These are phyloP conservation scores for Pemphigus obesinymphae DNA, from an alignment of 1,140 invertebrate species.

Conservation along the genomic window DNA sequence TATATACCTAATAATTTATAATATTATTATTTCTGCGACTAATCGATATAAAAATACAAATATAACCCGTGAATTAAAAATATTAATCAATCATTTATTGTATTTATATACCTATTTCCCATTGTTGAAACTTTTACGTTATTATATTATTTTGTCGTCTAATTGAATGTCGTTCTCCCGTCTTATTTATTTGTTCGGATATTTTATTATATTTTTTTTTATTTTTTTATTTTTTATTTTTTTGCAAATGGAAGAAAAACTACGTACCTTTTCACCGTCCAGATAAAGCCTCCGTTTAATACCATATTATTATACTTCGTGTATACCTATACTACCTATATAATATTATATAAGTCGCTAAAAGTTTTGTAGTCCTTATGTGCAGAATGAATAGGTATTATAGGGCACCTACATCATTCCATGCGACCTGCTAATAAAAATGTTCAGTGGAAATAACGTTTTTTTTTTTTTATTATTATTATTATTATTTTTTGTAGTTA, in stretches of 20 bases:
- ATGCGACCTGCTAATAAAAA: background rate
- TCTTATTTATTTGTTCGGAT: background rate
- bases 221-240: too few relatives aligned
- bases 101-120: background rate
- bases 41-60: too few relatives aligned
- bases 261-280: background rate
- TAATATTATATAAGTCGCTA: background rate
- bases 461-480: too few relatives aligned
- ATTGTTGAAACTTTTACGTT: background rate
- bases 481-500: background rate
- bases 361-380: background rate
- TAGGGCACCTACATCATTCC: background rate
- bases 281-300: background rate
- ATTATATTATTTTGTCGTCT: background rate
- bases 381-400: too few relatives aligned
- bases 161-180: background rate
- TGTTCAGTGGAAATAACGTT: background rate
- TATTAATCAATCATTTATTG: background rate
- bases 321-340: too few relatives aligned
- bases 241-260: background rate
- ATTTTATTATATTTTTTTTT: slow-evolving; percentile 6
- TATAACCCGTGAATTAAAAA: background rate
- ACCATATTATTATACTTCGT: background rate
- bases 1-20: too few relatives aligned
- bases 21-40: too few relatives aligned